A percentile compares a stretch with the other conserved stretches of the same genome.
Evolutionary conservation across 2,888 invertebrate genomes (phyloP).

Genomic region (Acronicta psi): DNA sequence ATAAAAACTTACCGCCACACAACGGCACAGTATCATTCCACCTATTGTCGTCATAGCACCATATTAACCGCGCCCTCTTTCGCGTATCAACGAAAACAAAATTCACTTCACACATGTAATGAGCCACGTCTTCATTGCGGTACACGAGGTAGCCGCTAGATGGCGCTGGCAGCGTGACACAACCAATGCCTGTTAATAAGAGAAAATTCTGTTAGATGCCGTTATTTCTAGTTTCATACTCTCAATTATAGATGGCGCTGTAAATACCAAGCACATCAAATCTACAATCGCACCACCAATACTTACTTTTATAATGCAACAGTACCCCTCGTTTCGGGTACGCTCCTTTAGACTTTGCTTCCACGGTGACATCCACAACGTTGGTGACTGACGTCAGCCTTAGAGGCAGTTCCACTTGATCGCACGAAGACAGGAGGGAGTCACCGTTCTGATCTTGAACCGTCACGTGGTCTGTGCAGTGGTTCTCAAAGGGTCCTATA

Average conservation of each 20-base stretch:
- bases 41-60: conserved; percentile 90
- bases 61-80: conserved; percentile 89
- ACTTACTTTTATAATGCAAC: conserved; percentile 90
- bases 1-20: conserved; percentile 90
- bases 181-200: conserved; percentile 89
- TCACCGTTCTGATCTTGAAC: conserved; percentile 85
- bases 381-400: conserved; percentile 84
- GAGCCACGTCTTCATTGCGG: conserved; percentile 90
- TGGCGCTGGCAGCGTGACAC: conserved; percentile 90
- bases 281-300: no score
- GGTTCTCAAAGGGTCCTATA: conserved; percentile 83
- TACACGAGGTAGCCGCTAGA: conserved; percentile 91
- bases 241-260: conserved; percentile 51
- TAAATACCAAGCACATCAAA: not conserved
- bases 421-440: conserved; percentile 85
- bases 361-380: conserved; percentile 82
- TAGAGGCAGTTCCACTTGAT: conserved; percentile 86
- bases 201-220: conserved; percentile 39
- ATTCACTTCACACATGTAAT: conserved; percentile 92
- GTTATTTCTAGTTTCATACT: conserved; percentile 4
- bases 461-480: conserved; percentile 87
- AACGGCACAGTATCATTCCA: conserved; percentile 91
- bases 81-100: conserved; percentile 92
- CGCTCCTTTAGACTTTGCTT: conserved; percentile 83
- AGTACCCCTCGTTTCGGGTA: conserved; percentile 91